phyloP scores from a whole-genome alignment of 2,888 invertebrate species.

The Agrochola lota region DNA sequence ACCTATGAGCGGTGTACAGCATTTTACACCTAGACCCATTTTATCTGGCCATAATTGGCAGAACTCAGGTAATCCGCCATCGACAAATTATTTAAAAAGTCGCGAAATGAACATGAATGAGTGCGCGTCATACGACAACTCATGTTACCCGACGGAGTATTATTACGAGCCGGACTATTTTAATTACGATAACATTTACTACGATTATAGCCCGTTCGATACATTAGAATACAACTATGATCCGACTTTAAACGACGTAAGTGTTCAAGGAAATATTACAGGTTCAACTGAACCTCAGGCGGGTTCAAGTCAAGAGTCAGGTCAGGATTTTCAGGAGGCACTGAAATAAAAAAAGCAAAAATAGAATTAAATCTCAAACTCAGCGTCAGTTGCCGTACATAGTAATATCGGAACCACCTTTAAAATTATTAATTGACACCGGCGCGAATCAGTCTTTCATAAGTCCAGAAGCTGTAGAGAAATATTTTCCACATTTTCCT shows the following conservation, averaged over 20 bases:
- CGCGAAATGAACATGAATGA: constrained; percentile 6
- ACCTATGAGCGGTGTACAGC: neutral
- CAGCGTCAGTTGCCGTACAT: neutral
- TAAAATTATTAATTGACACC: constrained; percentile 6
- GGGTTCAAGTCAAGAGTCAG: neutral
- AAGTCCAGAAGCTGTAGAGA: no score
- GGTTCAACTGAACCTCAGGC: neutral
- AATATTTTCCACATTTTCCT: no score
- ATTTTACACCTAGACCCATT: neutral
- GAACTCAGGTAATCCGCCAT: neutral
- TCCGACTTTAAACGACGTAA: neutral
- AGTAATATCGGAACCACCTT: constrained; percentile 2
- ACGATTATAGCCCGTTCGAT: neutral
- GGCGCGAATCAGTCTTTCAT: no score
- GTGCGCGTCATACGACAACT: neutral
- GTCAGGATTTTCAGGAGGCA: constrained; percentile 3
- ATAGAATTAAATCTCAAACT: constrained; percentile 4
- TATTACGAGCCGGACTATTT: neutral
- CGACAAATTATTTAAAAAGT: neutral
- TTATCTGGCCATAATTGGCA: neutral
- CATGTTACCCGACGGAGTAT: neutral
- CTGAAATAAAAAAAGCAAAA: neutral
- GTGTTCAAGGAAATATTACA: neutral
- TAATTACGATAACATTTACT: neutral
- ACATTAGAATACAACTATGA: neutral